phyloP scores from a whole-genome alignment of 2,113 vertebrate species.

The Clarias magur region DNA sequence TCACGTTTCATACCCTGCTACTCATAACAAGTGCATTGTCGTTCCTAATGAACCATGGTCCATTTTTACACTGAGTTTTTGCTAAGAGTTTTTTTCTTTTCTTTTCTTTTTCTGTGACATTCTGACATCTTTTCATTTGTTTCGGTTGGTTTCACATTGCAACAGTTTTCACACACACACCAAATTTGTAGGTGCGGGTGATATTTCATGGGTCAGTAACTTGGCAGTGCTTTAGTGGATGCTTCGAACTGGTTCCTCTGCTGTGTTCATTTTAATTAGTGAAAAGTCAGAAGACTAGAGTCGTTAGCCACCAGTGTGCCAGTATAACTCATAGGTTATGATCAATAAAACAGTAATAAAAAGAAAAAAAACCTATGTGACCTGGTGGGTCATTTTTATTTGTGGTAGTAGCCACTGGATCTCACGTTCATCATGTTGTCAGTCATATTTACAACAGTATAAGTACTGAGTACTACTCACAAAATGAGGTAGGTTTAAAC shows the following conservation, averaged over 20 bases:
- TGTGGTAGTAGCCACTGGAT: background rate
- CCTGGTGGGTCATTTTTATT: too few species aligned
- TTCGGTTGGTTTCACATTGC: background rate
- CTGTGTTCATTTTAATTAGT: background rate
- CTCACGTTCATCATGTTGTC: background rate
- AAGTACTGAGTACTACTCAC: background rate
- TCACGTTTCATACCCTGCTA: background rate
- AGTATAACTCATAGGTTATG: too few species aligned
- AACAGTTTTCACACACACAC: background rate
- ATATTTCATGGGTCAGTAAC: background rate
- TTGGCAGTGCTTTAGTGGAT: background rate
- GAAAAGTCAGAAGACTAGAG: background rate
- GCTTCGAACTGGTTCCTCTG: background rate
- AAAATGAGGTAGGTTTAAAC: background rate
- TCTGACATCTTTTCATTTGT: slow-evolving; percentile 1
- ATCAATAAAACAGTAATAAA: background rate
- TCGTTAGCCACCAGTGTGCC: background rate
- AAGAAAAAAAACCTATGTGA: too few species aligned
- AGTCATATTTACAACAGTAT: background rate
- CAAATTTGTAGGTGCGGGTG: background rate
- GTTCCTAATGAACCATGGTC: background rate
- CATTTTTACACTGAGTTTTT: background rate
- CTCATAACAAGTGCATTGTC: background rate
- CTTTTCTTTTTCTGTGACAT: background rate
- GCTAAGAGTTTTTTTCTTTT: background rate